Evolutionary conservation across 2,113 vertebrate genomes (phyloP).

Genomic region (Cyanistes caeruleus): DNA sequence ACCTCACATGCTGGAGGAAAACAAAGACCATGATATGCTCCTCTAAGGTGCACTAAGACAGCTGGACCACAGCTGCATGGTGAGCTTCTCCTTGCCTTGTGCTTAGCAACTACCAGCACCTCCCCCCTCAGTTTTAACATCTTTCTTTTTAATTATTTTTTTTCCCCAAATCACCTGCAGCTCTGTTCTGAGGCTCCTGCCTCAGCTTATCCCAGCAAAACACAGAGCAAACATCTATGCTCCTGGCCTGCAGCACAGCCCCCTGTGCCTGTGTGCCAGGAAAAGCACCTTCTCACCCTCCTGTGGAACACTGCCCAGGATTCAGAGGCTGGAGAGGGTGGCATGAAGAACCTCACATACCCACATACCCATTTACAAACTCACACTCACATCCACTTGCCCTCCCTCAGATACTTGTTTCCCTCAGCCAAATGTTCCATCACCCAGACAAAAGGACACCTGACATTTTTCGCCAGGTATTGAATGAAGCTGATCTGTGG

Average conservation of each 20-base stretch:
- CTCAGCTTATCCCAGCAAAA: background rate
- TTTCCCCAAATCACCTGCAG: background rate
- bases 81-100: background rate
- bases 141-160: background rate
- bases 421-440: background rate
- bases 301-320: background rate
- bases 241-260: background rate
- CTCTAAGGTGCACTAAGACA: background rate
- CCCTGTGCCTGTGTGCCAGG: background rate
- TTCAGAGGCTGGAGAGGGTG: background rate
- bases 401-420: background rate
- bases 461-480: background rate
- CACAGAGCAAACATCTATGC: fast-evolving
- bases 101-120: background rate
- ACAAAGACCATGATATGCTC: background rate
- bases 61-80: fast-evolving
- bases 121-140: background rate
- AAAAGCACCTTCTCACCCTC: background rate
- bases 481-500: background rate
- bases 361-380: background rate
- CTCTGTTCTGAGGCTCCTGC: background rate
- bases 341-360: background rate
- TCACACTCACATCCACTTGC: fast-evolving
- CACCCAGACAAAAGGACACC: background rate
- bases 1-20: background rate